phyloP scores from a whole-genome alignment of 2,113 vertebrate genomes.

The Echinops telfairi region DNA sequence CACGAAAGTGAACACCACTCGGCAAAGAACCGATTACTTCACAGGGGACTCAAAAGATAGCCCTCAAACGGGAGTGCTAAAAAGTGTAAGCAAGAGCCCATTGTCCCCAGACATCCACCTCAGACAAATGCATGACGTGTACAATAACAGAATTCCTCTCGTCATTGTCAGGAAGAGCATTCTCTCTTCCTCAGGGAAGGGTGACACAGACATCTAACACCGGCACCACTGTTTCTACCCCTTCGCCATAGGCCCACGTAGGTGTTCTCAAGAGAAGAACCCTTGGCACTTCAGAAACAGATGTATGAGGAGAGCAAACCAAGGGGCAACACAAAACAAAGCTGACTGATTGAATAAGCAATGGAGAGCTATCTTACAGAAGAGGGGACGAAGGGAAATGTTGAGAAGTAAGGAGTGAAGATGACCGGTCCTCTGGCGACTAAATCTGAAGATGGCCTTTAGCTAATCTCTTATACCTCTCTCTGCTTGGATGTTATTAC shows the following conservation, averaged over 20 bases:
- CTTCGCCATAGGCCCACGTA: constrained; percentile 88
- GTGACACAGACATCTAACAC: constrained; percentile 89
- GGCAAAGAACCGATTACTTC: too few species aligned
- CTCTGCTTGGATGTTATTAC: background rate
- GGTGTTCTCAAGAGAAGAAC: constrained; percentile 92
- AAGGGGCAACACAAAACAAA: constrained; percentile 92
- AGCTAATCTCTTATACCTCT: background rate
- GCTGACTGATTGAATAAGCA: constrained; percentile 91
- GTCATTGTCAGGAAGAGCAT: constrained; percentile 76
- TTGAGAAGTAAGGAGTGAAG: constrained; percentile 93
- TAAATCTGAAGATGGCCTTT: constrained; percentile 67
- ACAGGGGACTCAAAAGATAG: too few species aligned
- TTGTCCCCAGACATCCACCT: too few species aligned
- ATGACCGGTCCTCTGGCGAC: constrained; percentile 90
- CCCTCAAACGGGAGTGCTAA: too few species aligned
- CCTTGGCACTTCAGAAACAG: constrained; percentile 89
- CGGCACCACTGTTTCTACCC: constrained; percentile 89
- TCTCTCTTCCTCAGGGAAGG: constrained; percentile 82
- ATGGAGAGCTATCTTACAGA: constrained; percentile 92
- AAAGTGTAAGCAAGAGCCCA: background rate
- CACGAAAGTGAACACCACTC: constrained; percentile 9
- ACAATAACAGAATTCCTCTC: constrained; percentile 81
- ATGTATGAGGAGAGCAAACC: constrained; percentile 87
- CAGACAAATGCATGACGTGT: too few species aligned
- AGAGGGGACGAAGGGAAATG: constrained; percentile 87